These are phyloP conservation scores for Slavum lentiscoides DNA, from an alignment of 2,888 invertebrate species.

Conservation along the genomic window DNA sequence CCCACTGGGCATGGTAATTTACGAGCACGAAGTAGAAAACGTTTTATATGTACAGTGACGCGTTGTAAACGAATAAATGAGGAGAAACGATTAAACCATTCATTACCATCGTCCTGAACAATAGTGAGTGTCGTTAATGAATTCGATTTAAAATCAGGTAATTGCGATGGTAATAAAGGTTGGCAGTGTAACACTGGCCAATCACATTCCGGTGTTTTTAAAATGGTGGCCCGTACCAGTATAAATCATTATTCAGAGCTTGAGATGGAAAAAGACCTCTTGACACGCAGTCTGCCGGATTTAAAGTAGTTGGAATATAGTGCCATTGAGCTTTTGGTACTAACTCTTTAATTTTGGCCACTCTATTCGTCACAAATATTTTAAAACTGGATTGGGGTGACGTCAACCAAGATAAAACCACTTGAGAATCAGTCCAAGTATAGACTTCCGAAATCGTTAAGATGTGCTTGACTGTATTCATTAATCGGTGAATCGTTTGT, in stretches of 20 bases:
- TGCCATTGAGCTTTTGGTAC: background rate
- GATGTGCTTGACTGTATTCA: slow-evolving; percentile 53
- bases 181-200: background rate
- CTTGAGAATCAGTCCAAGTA: slow-evolving; percentile 57
- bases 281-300: slow-evolving; percentile 7
- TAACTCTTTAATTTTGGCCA: slow-evolving; percentile 51
- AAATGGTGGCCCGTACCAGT: slow-evolving; percentile 16
- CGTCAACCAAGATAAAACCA: slow-evolving; percentile 55
- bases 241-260: background rate
- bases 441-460: slow-evolving; percentile 49
- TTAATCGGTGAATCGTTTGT: slow-evolving; percentile 54
- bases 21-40: no score
- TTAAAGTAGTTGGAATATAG: background rate
- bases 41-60: no score
- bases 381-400: slow-evolving; percentile 53
- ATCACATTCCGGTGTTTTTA: background rate
- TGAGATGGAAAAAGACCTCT: background rate
- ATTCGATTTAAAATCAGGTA: background rate
- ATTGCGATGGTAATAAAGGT: background rate
- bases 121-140: no score
- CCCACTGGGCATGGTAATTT: no score
- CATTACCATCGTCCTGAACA: no score
- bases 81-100: no score
- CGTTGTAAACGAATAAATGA: no score
- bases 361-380: slow-evolving; percentile 56